phyloP scores from a whole-genome alignment of 2,888 invertebrate genomes.

The Zhengitettix transpicula region DNA sequence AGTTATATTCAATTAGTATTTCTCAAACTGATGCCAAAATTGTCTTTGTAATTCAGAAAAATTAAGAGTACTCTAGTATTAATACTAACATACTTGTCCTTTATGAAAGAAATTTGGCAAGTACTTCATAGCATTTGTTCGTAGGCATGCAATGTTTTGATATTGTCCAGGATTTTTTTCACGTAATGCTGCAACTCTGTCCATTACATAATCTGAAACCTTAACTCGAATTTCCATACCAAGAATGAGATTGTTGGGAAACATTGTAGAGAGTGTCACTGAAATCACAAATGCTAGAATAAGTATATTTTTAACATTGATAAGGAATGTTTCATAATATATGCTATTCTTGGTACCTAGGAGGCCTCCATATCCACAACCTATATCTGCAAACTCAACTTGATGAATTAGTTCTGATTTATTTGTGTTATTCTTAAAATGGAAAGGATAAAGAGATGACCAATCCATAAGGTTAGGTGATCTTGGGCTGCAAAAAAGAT shows the following conservation, averaged over 20 bases:
- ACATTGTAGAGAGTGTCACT: slow-evolving; percentile 83
- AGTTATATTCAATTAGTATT: no score
- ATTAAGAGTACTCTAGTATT: neutral
- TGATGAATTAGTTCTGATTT: neutral
- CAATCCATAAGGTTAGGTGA: slow-evolving; percentile 76
- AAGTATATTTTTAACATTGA: neutral
- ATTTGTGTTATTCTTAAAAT: slow-evolving; percentile 20
- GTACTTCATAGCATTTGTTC: slow-evolving; percentile 99
- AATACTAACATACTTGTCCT: slow-evolving; percentile 50
- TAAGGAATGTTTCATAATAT: neutral
- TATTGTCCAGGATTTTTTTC: slow-evolving; percentile 57
- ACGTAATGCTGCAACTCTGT: slow-evolving; percentile 77
- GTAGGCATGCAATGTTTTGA: slow-evolving; percentile 84
- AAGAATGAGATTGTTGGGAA: slow-evolving; percentile 72
- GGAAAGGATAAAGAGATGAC: slow-evolving; percentile 55
- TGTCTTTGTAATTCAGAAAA: neutral
- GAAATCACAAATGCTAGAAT: slow-evolving; percentile 16
- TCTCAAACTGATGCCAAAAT: neutral
- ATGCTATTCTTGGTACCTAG: slow-evolving; percentile 35
- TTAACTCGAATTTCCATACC: slow-evolving; percentile 98
- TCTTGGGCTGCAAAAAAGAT: slow-evolving; percentile 49
- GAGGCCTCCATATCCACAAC: slow-evolving; percentile 96
- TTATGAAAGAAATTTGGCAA: slow-evolving; percentile 92
- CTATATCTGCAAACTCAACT: slow-evolving; percentile 89
- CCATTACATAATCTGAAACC: slow-evolving; percentile 95